A percentile compares a stretch with the other conserved stretches of the same genome.
Conservation (phyloP, 2,888 invertebrate genomes). For the Drosophila borealis region DNA sequence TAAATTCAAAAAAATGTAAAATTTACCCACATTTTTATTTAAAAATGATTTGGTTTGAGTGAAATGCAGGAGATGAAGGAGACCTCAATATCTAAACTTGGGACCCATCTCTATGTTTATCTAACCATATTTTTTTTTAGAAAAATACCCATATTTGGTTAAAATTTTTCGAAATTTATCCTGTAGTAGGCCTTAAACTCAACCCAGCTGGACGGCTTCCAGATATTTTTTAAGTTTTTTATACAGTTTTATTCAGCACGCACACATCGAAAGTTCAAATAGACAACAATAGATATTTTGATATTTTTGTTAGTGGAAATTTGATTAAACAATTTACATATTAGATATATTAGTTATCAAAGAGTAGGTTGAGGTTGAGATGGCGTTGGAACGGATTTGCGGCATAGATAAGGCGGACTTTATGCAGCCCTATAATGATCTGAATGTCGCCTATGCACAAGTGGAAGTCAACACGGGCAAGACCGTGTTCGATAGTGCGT, state of each 20-base stretch:
- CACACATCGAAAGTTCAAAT: background rate
- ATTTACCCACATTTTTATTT: too few relatives aligned
- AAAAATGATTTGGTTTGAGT: too few relatives aligned
- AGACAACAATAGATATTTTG: background rate
- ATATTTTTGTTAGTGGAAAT: background rate
- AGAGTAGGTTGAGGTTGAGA: background rate
- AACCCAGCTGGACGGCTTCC: background rate
- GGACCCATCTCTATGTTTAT: too few relatives aligned
- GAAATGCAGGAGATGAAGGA: too few relatives aligned
- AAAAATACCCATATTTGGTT: too few relatives aligned
- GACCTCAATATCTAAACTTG: too few relatives aligned
- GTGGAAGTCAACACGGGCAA: background rate
- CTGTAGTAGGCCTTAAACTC: background rate
- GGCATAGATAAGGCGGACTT: background rate
- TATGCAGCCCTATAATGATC: background rate
- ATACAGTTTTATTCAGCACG: background rate
- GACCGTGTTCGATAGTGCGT: background rate
- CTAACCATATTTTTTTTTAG: too few relatives aligned
- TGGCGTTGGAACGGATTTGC: constrained; percentile 4
- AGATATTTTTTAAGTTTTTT: background rate
- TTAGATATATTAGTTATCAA: too few relatives aligned
- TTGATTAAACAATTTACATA: too few relatives aligned
- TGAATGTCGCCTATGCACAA: rapidly evolving
- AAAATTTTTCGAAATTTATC: too few relatives aligned
- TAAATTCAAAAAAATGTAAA: too few relatives aligned